A percentile compares a stretch with the other conserved stretches of the same genome.
phyloP scores from a whole-genome alignment of 2,113 vertebrate species.

The Opisthocomus hoazin region DNA sequence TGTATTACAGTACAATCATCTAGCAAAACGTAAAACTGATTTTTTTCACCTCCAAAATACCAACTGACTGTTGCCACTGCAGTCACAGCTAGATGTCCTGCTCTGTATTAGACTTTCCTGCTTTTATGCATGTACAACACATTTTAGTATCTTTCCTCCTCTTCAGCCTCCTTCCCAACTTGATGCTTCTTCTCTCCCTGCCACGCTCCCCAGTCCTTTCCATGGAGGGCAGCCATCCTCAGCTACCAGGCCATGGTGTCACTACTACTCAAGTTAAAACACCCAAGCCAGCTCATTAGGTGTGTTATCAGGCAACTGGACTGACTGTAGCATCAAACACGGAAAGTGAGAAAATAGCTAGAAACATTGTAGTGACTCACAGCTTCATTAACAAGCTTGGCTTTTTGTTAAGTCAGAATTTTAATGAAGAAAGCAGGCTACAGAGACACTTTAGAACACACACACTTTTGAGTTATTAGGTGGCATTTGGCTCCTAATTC shows the following conservation, averaged over 20 bases:
- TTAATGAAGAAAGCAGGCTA: neutral
- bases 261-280: neutral
- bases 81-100: neutral
- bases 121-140: neutral
- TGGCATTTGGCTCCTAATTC: neutral
- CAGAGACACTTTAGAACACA: neutral
- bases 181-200: neutral
- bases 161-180: neutral
- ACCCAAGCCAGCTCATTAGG: neutral
- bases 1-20: constrained; percentile 43
- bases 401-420: neutral
- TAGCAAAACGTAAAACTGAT: constrained; percentile 28
- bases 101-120: neutral
- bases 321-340: neutral
- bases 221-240: neutral
- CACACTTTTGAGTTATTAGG: neutral
- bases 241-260: neutral
- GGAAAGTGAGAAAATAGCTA: neutral
- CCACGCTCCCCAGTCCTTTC: neutral
- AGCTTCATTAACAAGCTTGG: neutral
- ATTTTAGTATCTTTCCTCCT: neutral
- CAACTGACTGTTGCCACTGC: neutral
- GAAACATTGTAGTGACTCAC: neutral
- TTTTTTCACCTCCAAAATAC: constrained; percentile 43
- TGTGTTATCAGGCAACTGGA: neutral